phyloP scores from a whole-genome alignment of 2,888 invertebrate species.

The Nezara viridula region DNA sequence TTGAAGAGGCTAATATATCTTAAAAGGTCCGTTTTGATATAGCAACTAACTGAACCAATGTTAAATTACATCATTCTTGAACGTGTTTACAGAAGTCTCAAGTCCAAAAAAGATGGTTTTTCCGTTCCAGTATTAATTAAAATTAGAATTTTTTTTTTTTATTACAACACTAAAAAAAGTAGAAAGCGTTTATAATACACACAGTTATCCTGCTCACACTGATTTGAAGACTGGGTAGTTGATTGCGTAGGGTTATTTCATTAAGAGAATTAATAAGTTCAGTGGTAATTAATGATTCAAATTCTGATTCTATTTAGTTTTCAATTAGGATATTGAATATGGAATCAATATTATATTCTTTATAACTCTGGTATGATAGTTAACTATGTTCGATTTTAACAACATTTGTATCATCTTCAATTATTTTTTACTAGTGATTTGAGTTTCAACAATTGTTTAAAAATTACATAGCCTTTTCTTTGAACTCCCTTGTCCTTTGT shows the following conservation, averaged over 20 bases:
- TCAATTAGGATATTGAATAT: background rate
- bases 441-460: background rate
- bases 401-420: background rate
- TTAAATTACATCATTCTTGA: no score
- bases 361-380: background rate
- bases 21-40: no score
- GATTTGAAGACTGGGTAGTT: background rate
- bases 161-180: no score
- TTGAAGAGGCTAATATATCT: no score
- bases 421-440: background rate
- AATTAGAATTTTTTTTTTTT: no score
- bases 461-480: background rate
- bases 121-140: no score
- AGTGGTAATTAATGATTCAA: background rate
- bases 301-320: no score
- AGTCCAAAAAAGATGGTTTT: no score
- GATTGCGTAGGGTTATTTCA: no score
- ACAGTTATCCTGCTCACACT: background rate
- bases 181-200: no score
- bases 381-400: background rate
- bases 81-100: no score
- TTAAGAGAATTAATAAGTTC: background rate
- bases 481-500: background rate
- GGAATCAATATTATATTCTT: background rate
- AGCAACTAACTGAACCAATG: no score